phyloP scores from a whole-genome alignment of 2,888 invertebrate genomes.

The Coenonympha arcania region DNA sequence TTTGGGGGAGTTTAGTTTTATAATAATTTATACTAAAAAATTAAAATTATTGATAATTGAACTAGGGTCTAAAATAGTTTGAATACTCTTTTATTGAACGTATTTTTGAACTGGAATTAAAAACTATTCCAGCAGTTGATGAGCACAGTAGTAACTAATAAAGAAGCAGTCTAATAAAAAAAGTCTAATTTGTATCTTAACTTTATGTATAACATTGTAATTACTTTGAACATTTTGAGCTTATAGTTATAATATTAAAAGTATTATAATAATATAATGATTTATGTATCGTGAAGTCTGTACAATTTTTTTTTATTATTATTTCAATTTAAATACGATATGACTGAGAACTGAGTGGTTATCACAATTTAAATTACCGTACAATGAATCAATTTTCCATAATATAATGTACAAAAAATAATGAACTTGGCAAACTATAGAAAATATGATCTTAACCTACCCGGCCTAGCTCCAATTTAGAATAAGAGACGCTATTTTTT shows the following conservation, averaged over 20 bases:
- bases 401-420: conserved; percentile 5
- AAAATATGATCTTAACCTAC: conserved; percentile 44
- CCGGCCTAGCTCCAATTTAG: conserved; percentile 66
- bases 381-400: neutral
- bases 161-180: too few species aligned
- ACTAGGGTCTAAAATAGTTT: too few species aligned
- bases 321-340: neutral
- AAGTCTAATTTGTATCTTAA: conserved; percentile 1
- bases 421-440: conserved; percentile 23
- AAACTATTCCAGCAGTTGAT: neutral
- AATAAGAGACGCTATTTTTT: conserved; percentile 54
- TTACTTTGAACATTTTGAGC: conserved; percentile 7
- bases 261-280: neutral
- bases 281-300: neutral
- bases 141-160: neutral
- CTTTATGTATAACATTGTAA: neutral
- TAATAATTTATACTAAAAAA: too few species aligned
- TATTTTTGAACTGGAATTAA: neutral
- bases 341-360: neutral
- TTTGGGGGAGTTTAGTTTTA: too few species aligned
- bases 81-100: too few species aligned
- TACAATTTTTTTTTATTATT: too few species aligned
- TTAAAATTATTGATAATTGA: too few species aligned
- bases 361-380: neutral
- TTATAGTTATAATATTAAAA: neutral